Evolutionary conservation across 2,113 vertebrate species (phyloP).

Genomic region (Chamaea fasciata): DNA sequence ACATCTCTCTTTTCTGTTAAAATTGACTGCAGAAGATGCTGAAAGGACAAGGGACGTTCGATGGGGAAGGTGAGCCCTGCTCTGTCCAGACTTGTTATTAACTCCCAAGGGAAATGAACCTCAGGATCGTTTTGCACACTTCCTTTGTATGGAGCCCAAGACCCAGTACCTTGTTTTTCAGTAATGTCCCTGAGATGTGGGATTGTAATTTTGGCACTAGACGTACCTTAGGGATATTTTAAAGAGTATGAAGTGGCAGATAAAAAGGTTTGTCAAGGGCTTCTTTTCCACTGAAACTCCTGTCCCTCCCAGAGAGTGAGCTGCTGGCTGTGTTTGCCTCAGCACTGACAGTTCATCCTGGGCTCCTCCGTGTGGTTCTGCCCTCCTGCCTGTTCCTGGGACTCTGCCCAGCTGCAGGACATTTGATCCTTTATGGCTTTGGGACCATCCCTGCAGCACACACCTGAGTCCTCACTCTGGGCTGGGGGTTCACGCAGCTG

Average conservation of each 20-base stretch:
- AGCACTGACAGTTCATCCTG: fast-evolving
- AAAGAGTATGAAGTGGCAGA: neutral
- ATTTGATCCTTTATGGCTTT: fast-evolving
- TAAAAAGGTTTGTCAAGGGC: neutral
- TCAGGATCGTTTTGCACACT: fast-evolving
- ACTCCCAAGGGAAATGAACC: neutral
- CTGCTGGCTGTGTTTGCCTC: neutral
- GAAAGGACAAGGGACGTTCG: constrained; percentile 85
- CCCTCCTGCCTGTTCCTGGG: neutral
- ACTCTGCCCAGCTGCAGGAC: neutral
- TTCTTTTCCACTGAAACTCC: neutral
- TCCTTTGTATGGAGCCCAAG: fast-evolving
- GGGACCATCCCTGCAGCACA: neutral
- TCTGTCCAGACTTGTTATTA: neutral
- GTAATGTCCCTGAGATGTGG: neutral
- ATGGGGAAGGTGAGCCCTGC: constrained; percentile 88
- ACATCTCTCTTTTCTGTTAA: neutral
- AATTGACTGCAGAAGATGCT: constrained; percentile 77
- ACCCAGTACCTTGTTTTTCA: neutral
- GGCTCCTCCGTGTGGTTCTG: neutral
- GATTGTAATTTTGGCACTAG: neutral
- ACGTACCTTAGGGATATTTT: neutral
- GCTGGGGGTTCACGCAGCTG: neutral
- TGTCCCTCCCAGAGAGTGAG: neutral
- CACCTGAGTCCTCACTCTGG: fast-evolving